Percentiles rank a stretch among this genome's conserved stretches.
phyloP scores from a whole-genome alignment of 1,140 invertebrate species.

The Cydia pomonella region DNA sequence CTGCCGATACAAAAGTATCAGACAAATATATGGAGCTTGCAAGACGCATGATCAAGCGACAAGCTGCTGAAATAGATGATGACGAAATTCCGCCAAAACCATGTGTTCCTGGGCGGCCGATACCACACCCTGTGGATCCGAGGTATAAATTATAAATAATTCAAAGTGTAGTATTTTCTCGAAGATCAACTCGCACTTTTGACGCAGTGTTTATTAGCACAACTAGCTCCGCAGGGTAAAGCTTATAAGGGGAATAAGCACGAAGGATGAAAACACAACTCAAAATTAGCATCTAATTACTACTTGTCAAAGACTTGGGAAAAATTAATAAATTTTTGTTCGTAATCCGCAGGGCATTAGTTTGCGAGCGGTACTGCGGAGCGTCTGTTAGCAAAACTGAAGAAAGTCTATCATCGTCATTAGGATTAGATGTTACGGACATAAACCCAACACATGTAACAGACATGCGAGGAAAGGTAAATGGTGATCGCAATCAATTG shows the following conservation, averaged over 20 bases:
- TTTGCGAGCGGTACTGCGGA: neutral
- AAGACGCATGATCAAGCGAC: neutral
- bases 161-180: too few relatives aligned
- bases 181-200: too few relatives aligned
- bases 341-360: neutral
- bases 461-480: neutral
- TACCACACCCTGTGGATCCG: slow-evolving; percentile 1
- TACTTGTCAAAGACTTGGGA: too few relatives aligned
- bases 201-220: too few relatives aligned
- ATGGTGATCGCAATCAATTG: neutral
- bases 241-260: too few relatives aligned
- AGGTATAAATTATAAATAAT: neutral
- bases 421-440: neutral
- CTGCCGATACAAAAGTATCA: neutral
- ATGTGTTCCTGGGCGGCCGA: neutral
- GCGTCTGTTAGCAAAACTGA: neutral
- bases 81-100: neutral
- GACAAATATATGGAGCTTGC: neutral
- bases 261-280: too few relatives aligned
- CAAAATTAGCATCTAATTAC: too few relatives aligned
- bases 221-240: too few relatives aligned
- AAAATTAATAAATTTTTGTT: neutral
- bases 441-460: neutral
- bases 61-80: neutral
- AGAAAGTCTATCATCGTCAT: neutral